These are phyloP conservation scores for Automeris io DNA, from an alignment of 2,888 invertebrate species.

Conservation along the genomic window DNA sequence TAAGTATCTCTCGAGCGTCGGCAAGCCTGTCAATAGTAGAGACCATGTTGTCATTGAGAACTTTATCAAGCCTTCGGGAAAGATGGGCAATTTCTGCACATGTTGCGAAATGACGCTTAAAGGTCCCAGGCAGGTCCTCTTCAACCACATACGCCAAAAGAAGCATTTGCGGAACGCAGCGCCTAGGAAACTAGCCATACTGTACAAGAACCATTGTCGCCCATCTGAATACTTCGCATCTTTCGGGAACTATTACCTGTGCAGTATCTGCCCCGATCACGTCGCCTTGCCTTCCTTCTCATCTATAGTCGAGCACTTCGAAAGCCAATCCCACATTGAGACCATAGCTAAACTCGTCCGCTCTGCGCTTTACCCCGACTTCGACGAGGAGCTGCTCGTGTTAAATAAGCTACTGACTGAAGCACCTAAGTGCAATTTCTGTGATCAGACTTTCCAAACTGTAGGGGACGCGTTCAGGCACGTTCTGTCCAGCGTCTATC, in stretches of 20 bases:
- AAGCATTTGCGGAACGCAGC: constrained; percentile 67
- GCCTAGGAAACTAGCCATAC: constrained; percentile 49
- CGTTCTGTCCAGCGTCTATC: constrained; percentile 43
- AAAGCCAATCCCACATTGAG: constrained; percentile 50
- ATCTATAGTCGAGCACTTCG: constrained; percentile 62
- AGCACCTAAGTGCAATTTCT: constrained; percentile 41
- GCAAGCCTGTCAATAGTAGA: constrained; percentile 53
- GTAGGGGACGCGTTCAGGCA: constrained; percentile 43
- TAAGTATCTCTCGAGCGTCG: constrained; percentile 61
- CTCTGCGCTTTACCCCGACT: constrained; percentile 42
- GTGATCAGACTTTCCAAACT: constrained; percentile 40
- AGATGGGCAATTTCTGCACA: constrained; percentile 59
- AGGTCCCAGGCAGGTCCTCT: constrained; percentile 63
- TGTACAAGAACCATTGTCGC: constrained; percentile 61
- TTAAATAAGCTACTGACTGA: constrained; percentile 37
- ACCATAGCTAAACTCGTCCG: constrained; percentile 49
- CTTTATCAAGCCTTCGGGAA: constrained; percentile 63
- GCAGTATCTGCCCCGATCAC: constrained; percentile 53
- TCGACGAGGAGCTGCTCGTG: constrained; percentile 34
- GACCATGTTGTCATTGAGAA: constrained; percentile 68
- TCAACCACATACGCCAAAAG: constrained; percentile 69
- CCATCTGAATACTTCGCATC: constrained; percentile 65
- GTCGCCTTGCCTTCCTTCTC: constrained; percentile 60
- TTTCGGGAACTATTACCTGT: constrained; percentile 64
- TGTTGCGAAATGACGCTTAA: constrained; percentile 68